A percentile compares a stretch with the other conserved stretches of the same genome.
phyloP scores from a whole-genome alignment of 2,797 vertebrate species.

The Prunella strophiata region DNA sequence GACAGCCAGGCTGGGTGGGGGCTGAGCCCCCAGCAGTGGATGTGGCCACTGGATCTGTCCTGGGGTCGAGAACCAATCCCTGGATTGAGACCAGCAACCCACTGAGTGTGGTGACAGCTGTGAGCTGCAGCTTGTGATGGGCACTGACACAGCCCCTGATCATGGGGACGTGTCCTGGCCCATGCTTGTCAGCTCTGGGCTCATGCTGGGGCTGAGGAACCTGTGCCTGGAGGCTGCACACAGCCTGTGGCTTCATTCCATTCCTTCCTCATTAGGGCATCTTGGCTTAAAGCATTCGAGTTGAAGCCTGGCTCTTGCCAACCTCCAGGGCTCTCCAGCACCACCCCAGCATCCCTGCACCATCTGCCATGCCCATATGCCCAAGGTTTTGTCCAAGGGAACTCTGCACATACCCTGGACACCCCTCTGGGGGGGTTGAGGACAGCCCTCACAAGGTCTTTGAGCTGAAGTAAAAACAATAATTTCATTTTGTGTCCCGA shows the following conservation, averaged over 20 bases:
- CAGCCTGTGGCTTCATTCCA: background rate
- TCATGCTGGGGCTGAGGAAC: background rate
- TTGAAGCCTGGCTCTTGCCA: background rate
- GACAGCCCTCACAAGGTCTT: background rate
- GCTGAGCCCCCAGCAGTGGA: background rate
- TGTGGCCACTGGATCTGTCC: background rate
- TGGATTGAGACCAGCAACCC: background rate
- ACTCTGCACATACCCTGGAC: background rate
- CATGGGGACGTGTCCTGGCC: background rate
- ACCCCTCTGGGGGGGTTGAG: background rate
- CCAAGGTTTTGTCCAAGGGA: background rate
- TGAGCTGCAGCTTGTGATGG: background rate
- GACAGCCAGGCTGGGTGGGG: background rate
- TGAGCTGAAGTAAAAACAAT: background rate
- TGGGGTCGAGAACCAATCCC: background rate
- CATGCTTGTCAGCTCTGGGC: background rate
- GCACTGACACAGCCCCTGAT: background rate
- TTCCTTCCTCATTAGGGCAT: background rate
- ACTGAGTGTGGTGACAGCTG: background rate
- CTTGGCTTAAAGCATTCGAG: background rate
- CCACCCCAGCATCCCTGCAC: background rate
- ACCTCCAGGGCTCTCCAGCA: background rate
- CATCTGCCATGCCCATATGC: constrained; percentile 15
- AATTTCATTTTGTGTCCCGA: background rate
- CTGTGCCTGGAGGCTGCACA: background rate